Conservation (phyloP, 92 coral and sea anemone species). For the Phenganax subtilis region DNA sequence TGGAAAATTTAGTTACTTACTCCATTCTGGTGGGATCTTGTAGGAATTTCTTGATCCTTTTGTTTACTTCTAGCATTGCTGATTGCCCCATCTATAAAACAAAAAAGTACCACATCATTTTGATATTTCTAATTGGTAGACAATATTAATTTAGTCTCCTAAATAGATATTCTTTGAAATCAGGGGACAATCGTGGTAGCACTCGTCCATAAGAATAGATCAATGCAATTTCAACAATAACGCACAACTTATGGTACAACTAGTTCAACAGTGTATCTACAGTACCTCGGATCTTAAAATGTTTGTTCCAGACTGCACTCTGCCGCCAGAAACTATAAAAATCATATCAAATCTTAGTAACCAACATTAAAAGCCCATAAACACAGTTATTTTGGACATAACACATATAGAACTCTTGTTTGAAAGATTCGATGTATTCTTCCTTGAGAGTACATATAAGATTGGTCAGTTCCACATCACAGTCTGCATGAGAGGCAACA, state of each 20-base stretch:
- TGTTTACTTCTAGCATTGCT: constrained; percentile 61
- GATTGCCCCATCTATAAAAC: constrained; percentile 26
- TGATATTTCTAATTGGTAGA: neutral
- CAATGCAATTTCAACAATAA: no score
- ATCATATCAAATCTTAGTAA: no score
- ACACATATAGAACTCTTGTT: no score
- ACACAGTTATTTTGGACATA: no score
- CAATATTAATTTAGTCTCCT: neutral
- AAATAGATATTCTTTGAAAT: no score
- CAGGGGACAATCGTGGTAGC: neutral
- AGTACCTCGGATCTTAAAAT: constrained; percentile 25
- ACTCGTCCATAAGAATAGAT: no score
- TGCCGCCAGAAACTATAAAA: neutral
- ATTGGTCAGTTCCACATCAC: no score
- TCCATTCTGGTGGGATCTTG: constrained; percentile 84
- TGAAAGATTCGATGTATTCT: no score
- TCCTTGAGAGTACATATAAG: no score
- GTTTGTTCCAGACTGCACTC: constrained; percentile 25
- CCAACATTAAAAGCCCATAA: neutral
- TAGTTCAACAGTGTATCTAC: neutral
- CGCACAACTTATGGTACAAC: neutral
- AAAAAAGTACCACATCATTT: constrained; percentile 36
- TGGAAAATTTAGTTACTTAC: constrained; percentile 73
- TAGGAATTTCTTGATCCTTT: constrained; percentile 69
- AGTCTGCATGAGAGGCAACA: no score